These are phyloP conservation scores for Callithrix jacchus DNA, from an alignment of 2,113 vertebrate species.

Conservation along the genomic window DNA sequence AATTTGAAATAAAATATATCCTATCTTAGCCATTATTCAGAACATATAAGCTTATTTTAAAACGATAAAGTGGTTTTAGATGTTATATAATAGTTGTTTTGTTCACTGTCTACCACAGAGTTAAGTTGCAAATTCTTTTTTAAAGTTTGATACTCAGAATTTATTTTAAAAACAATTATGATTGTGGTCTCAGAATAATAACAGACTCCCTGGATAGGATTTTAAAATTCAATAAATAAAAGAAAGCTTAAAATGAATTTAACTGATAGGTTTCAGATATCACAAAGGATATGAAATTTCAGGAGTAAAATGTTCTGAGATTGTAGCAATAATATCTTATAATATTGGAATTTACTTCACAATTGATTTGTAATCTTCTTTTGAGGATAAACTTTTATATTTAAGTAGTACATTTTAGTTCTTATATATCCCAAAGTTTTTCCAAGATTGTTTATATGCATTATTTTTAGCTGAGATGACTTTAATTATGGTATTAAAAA, in stretches of 20 bases:
- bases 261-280: neutral
- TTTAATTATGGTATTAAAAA: constrained; percentile 9
- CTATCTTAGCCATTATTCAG: neutral
- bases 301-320: neutral
- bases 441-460: neutral
- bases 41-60: neutral
- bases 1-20: constrained; percentile 25
- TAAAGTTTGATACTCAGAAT: neutral
- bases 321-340: neutral
- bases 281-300: neutral
- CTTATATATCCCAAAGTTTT: neutral
- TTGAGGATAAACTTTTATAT: neutral
- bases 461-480: neutral
- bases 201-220: neutral
- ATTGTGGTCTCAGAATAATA: constrained; percentile 12
- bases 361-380: neutral
- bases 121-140: neutral
- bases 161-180: neutral
- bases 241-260: constrained; percentile 34
- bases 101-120: neutral
- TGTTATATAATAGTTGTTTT: neutral
- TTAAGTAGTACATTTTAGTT: neutral
- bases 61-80: neutral
- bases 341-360: neutral
- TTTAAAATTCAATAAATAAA: constrained; percentile 38